phyloP scores from a whole-genome alignment of 2,888 invertebrate species.

The Leptinotarsa juncta region DNA sequence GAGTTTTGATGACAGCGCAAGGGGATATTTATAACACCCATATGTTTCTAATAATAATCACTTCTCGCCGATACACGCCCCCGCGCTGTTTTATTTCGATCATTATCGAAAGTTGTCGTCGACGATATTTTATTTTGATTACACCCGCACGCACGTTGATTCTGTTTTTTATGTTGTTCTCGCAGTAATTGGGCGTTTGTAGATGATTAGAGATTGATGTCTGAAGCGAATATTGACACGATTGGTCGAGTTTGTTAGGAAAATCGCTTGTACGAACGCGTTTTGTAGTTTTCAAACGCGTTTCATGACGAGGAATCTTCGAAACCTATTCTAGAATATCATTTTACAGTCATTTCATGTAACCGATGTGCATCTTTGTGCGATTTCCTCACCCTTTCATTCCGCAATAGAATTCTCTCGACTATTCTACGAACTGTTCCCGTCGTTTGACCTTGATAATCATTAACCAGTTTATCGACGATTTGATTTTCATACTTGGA shows the following conservation, averaged over 20 bases:
- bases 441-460: no score
- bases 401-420: no score
- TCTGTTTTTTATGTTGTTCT: background rate
- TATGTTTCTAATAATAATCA: conserved; percentile 11
- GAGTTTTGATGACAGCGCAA: conserved; percentile 14
- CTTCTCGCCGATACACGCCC: conserved; percentile 3
- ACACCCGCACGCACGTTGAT: background rate
- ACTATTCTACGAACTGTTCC: no score
- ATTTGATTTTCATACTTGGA: no score
- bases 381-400: no score
- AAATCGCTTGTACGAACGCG: background rate
- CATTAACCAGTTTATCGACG: no score
- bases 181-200: background rate
- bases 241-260: background rate
- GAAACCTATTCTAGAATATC: no score
- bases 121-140: conserved; percentile 14
- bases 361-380: background rate
- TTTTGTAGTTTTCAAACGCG: no score
- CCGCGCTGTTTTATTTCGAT: conserved; percentile 12
- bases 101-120: conserved; percentile 14
- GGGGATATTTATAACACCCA: conserved; percentile 18
- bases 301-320: no score
- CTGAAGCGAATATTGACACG: background rate
- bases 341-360: no score
- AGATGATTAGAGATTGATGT: background rate